Base-by-base conservation (phyloP, 2,888 invertebrate species). In the Flexamia atlantica region DNA sequence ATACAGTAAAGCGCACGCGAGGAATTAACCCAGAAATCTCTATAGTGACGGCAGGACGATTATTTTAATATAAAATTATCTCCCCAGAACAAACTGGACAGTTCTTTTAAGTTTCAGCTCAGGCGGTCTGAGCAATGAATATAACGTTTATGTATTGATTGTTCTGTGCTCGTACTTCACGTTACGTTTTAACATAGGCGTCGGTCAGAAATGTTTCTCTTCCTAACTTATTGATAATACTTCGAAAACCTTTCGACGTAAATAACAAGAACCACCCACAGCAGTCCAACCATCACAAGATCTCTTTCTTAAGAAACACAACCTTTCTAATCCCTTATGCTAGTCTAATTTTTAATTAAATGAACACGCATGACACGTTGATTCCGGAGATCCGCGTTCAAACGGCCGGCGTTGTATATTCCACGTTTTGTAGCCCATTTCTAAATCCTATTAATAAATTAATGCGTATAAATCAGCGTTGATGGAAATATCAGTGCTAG, bases 401-500 rank as follows among this genome's bases (percentile, higher is more conserved):
- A 53, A 50, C 53, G 76, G 14, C 50, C n/a, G 74, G 50, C 76
- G 23, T 30, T 23, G 28, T 46, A 76, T 76, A 53, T 53, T 32
- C 23, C 50, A 28, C 42, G 76, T 46, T 76, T 42, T 70, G 70
- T 70, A 70, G 40, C 32, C 32, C 36, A 20, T 28, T 36, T 53
- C 57, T 79, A 79, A 79, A 79, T 57, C 79, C 79, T 20, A 36
- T 79, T 46, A 76, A 76, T 76, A 76, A 70, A 70, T 76, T 76
- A 76, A 76, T 40, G 42, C 57, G 12, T 53, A 32, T 79, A 79
- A 79, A 79, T 79, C 79, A 36, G 32, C n/a, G n/a, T 32, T 57
- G 57, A 79, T 30, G 57, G 79, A 79, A 79, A 79, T 79, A 76
- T 79, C 79, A 57, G 79, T n/a, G 28, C 79, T 57, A 79, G 79